These are phyloP conservation scores for Pyrgilauda ruficollis DNA, from an alignment of 2,113 vertebrate genomes.

Conservation along the genomic window DNA sequence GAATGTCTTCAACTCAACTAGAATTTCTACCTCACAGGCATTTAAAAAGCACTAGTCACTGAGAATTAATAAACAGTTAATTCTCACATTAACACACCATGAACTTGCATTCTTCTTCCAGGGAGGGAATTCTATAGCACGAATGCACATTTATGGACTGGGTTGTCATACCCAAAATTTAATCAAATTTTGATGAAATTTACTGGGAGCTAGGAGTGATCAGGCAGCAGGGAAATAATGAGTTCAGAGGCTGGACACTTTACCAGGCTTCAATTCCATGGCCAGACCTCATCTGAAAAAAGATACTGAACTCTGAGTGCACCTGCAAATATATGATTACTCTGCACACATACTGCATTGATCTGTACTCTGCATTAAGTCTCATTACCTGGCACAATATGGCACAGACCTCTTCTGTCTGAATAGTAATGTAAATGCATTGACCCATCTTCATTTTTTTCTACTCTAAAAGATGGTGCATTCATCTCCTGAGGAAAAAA, in stretches of 20 bases:
- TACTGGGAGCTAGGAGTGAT: neutral
- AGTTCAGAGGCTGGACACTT: neutral
- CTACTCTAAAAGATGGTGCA: constrained; percentile 77
- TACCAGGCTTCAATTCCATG: neutral
- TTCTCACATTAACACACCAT: neutral
- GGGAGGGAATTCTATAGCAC: neutral
- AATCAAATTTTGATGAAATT: neutral
- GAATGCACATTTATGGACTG: neutral
- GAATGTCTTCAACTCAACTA: neutral
- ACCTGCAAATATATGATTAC: neutral
- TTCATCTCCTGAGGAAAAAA: constrained; percentile 75
- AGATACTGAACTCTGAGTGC: neutral
- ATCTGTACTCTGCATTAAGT: neutral
- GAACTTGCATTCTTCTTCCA: neutral
- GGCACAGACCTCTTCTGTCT: constrained; percentile 76
- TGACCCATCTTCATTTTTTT: constrained; percentile 75
- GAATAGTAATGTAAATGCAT: constrained; percentile 79
- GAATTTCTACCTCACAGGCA: neutral
- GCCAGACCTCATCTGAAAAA: neutral
- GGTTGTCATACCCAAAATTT: neutral
- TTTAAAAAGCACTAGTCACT: neutral
- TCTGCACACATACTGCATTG: neutral
- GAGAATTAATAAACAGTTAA: neutral
- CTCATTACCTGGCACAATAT: constrained; percentile 74
- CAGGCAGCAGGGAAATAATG: neutral